These are phyloP conservation scores for Chaunax sp. DNA, from an alignment of 2,797 vertebrate species.

Conservation along the genomic window DNA sequence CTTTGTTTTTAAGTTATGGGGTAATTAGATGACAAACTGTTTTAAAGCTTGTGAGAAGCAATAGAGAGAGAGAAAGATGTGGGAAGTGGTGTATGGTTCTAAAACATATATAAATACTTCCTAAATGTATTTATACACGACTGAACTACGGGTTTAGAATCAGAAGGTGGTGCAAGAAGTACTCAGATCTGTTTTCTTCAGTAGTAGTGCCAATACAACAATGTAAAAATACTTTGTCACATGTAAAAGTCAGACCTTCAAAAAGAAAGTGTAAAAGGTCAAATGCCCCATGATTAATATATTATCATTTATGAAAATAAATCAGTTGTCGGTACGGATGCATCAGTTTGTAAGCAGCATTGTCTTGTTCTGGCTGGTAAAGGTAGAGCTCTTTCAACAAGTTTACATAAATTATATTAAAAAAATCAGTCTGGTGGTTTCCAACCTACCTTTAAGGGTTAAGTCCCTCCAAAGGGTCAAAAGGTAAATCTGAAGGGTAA, in stretches of 20 bases:
- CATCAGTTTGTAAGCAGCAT: not conserved
- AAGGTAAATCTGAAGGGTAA: not conserved
- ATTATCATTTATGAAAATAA: not conserved
- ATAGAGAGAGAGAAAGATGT: not conserved
- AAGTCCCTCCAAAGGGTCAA: not conserved
- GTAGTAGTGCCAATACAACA: not conserved
- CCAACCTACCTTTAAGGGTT: no score
- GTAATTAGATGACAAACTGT: conserved; percentile 14
- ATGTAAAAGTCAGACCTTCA: not conserved
- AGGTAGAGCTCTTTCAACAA: not conserved
- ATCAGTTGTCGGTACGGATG: not conserved
- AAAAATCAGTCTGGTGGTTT: no score
- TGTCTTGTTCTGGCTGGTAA: not conserved
- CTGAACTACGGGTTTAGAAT: no score
- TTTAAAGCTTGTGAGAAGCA: not conserved
- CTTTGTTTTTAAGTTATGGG: conserved; percentile 12
- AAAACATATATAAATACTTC: no score
- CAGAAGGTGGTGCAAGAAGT: not conserved
- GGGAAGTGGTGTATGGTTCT: conserved; percentile 16
- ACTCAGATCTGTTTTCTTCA: not conserved
- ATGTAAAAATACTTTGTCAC: not conserved
- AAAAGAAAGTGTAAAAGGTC: no score
- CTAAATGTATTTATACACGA: no score
- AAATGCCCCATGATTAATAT: no score
- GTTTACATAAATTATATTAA: not conserved